A percentile compares a stretch with the other conserved stretches of the same genome.
These are phyloP conservation scores for Gryllus bimaculatus DNA, from an alignment of 1,140 invertebrate genomes.

Conservation along the genomic window DNA sequence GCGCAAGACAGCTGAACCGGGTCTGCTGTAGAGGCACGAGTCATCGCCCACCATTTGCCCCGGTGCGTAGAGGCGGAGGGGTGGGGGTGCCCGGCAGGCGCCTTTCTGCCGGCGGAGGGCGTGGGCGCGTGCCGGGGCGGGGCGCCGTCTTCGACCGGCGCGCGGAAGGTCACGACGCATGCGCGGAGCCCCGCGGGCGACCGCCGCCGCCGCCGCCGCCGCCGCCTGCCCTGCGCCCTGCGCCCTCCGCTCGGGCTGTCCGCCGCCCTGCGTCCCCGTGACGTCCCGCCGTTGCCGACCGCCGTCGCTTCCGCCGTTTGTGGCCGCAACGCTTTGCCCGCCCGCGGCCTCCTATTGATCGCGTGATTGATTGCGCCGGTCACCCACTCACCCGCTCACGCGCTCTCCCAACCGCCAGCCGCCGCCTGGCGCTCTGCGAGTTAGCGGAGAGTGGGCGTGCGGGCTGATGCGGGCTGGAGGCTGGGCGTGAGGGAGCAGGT, in stretches of 20 bases:
- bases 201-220: too few relatives aligned
- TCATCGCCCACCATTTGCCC: too few relatives aligned
- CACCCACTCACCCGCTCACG: too few relatives aligned
- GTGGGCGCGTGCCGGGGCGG: too few relatives aligned
- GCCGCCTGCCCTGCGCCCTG: background rate
- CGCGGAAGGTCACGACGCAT: background rate
- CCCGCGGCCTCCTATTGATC: background rate
- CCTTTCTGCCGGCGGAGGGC: background rate
- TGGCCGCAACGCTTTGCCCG: background rate
- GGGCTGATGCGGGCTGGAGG: background rate
- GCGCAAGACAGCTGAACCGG: too few relatives aligned
- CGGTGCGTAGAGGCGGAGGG: too few relatives aligned
- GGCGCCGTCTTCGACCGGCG: background rate
- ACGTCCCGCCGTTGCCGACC: too few relatives aligned
- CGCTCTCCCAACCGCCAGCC: too few relatives aligned
- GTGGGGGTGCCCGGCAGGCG: background rate
- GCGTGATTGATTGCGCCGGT: background rate
- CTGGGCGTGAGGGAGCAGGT: background rate
- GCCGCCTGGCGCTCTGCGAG: too few relatives aligned
- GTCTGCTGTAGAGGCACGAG: too few relatives aligned
- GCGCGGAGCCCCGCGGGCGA: too few relatives aligned
- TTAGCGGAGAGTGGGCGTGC: background rate
- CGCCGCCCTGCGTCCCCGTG: background rate
- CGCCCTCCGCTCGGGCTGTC: background rate
- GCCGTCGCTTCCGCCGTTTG: too few relatives aligned